These are phyloP conservation scores for Fragum sueziense DNA, from an alignment of 2,888 invertebrate genomes.

Conservation along the genomic window DNA sequence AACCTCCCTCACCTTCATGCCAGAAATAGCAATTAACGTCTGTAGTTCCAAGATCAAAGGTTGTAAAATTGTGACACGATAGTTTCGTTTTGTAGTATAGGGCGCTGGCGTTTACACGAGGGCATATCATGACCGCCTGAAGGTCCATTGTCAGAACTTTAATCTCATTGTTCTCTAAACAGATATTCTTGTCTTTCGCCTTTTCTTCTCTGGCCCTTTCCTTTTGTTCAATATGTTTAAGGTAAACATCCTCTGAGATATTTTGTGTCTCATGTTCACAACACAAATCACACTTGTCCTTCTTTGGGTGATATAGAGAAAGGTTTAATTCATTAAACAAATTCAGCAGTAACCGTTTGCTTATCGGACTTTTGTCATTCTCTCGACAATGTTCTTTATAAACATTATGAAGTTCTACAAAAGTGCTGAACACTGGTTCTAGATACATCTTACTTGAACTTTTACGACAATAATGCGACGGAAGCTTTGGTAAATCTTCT, in stretches of 20 bases:
- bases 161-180: constrained; percentile 3
- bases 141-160: constrained; percentile 48
- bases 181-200: constrained; percentile 23
- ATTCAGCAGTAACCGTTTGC: neutral
- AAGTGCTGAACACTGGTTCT: constrained; percentile 7
- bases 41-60: constrained; percentile 28
- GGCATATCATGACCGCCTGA: constrained; percentile 37
- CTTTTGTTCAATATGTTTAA: constrained; percentile 26
- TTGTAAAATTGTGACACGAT: constrained; percentile 48
- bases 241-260: constrained; percentile 38
- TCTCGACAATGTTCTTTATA: constrained; percentile 17
- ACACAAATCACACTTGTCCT: constrained; percentile 53
- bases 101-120: constrained; percentile 39
- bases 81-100: constrained; percentile 49
- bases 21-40: constrained; percentile 46
- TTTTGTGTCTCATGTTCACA: constrained; percentile 34
- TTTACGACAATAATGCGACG: constrained; percentile 17
- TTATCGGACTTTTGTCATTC: neutral
- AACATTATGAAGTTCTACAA: neutral
- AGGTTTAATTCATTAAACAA: constrained; percentile 29
- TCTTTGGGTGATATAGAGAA: constrained; percentile 26
- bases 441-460: neutral
- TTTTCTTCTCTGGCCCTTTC: constrained; percentile 31
- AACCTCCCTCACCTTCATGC: constrained; percentile 45
- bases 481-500: constrained; percentile 5